Conservation (phyloP, 2,113 vertebrate species). For the Halichoeres trimaculatus region DNA sequence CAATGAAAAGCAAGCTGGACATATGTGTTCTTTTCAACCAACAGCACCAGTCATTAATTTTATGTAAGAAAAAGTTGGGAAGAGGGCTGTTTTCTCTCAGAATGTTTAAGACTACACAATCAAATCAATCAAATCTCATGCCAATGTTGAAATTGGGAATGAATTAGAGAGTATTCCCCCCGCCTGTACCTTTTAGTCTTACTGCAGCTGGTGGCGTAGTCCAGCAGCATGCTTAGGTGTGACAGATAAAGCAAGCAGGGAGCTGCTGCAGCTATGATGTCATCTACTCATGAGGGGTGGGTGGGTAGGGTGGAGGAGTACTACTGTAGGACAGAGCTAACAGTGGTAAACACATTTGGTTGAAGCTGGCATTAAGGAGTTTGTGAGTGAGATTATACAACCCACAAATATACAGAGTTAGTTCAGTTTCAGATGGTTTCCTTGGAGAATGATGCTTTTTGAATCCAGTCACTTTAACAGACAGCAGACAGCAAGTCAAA, state of each 20-base stretch:
- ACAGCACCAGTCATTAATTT: background rate
- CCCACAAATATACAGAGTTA: background rate
- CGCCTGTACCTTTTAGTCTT: background rate
- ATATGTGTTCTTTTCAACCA: background rate
- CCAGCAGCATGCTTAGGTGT: constrained; percentile 32
- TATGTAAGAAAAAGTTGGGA: background rate
- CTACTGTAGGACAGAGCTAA: constrained; percentile 32
- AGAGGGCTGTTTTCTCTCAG: background rate
- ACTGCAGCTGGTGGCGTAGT: constrained; percentile 1
- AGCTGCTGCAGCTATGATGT: constrained; percentile 84
- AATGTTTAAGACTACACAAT: background rate
- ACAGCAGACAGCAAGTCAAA: background rate
- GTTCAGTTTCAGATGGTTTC: background rate
- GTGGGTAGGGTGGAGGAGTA: constrained; percentile 56
- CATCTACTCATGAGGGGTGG: constrained; percentile 67
- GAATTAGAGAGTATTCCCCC: background rate
- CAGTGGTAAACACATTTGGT: constrained; percentile 40
- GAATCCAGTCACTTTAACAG: background rate
- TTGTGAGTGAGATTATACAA: constrained; percentile 16
- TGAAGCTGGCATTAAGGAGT: constrained; percentile 18
- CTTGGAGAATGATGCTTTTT: background rate
- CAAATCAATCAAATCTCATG: background rate
- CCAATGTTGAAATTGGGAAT: background rate
- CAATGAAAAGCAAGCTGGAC: constrained; percentile 7
- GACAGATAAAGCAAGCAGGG: constrained; percentile 65